Evolutionary conservation across 2,113 vertebrate species (phyloP), one percentile per base, ranked within the genome.

Genomic region (Onychorhynchus coronatus): DNA sequence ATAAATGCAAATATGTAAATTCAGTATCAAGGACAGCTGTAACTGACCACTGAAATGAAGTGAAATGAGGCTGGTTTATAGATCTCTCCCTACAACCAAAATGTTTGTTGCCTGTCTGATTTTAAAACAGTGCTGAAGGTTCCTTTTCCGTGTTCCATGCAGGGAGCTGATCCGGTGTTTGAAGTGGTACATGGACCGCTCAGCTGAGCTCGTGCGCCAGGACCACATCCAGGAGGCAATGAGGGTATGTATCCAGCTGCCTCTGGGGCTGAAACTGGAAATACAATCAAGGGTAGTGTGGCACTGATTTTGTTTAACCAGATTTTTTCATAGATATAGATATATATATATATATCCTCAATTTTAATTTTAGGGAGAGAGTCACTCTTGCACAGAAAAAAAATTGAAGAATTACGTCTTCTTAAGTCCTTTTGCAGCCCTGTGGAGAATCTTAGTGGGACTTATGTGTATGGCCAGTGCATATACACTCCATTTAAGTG

Each of bases 101-200:
- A 31, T n/a, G 22, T 74, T 65, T 88, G 73, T 39, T 74, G 33
- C 2, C 76, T 63, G 39, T 30, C 30, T 82, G 7, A 59, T 84
- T 92, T 91, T 50, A 33, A 49, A 44, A 5, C 58, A 53, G 49
- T 75, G 61, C 71, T 80, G 58, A 74, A 59, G 19, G 24, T 77
- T 88, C 37, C 59, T 72, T 8, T 23, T 63, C 55, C 2, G 46
- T 94, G 19, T 96, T n/a, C 95, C 8, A 5, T 53, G 88, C 96
- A 99, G 99, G 82, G 99, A 99, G 95, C 97, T 99, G 96, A 99
- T 99, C 92, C 99, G 99, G 19, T 99, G 99, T 96, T 96, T 99
- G 92, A 99, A 99, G 97, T 99, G 99, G 99, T 99, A 99, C 97
- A 99, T 99, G 99, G 99, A 99, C 93, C 99, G 99, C 50, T 99